Conservation (phyloP, 2,888 invertebrate species). For the Mantis religiosa region DNA sequence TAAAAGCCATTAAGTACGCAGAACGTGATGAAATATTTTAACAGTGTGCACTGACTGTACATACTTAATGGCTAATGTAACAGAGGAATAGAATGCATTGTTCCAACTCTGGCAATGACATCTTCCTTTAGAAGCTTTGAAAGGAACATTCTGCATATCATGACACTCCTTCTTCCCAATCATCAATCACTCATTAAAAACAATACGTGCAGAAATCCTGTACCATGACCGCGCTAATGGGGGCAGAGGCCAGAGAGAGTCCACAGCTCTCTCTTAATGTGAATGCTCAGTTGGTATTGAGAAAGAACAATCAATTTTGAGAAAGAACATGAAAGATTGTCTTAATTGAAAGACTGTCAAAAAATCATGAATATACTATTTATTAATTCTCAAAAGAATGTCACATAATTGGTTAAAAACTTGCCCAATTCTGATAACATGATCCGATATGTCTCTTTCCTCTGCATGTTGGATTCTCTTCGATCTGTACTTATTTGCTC, state of each 20-base stretch:
- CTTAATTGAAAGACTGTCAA: too few relatives aligned
- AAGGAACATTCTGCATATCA: neutral
- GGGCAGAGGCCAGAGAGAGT: neutral
- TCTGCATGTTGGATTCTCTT: too few relatives aligned
- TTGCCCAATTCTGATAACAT: too few relatives aligned
- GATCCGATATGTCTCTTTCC: too few relatives aligned
- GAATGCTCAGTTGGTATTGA: neutral
- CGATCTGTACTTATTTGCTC: too few relatives aligned
- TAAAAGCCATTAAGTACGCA: too few relatives aligned
- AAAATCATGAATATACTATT: too few relatives aligned
- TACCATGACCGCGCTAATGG: neutral
- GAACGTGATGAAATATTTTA: neutral
- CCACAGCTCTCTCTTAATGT: neutral
- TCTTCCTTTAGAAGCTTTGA: neutral
- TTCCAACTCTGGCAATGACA: neutral
- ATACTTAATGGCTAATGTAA: neutral
- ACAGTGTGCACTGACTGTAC: neutral
- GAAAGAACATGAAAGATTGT: neutral
- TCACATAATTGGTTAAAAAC: too few relatives aligned
- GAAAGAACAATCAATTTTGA: neutral
- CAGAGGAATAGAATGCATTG: neutral
- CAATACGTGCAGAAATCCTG: neutral
- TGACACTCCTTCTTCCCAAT: neutral
- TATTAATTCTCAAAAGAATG: too few relatives aligned
- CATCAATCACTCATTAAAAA: neutral